Conservation (phyloP, 2,113 vertebrate genomes). For the Phoxinus phoxinus region DNA sequence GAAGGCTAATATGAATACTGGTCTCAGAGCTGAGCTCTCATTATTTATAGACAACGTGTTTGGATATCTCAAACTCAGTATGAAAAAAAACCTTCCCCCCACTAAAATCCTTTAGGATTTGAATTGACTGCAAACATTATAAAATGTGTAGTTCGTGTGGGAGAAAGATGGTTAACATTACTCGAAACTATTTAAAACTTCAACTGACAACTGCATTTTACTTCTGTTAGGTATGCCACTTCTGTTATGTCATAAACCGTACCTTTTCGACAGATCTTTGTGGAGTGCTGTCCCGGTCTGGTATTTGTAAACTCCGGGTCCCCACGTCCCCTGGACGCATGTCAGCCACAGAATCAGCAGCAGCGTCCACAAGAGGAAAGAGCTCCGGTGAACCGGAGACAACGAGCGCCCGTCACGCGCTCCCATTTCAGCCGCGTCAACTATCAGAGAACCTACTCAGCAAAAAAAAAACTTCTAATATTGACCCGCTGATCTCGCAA, state of each 20-base stretch:
- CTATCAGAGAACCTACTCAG: background rate
- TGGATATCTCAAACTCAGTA: background rate
- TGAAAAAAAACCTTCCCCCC: background rate
- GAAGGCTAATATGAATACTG: background rate
- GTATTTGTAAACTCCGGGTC: slow-evolving; percentile 76
- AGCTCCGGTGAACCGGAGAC: slow-evolving; percentile 65
- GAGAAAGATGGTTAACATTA: background rate
- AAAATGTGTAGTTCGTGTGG: background rate
- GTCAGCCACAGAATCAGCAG: slow-evolving; percentile 70
- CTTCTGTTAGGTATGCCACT: background rate
- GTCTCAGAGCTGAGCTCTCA: background rate
- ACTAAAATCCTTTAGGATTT: background rate
- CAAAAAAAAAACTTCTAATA: background rate
- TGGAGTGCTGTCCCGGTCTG: slow-evolving; percentile 64
- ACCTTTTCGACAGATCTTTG: slow-evolving; percentile 74
- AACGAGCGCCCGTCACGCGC: slow-evolving; percentile 62
- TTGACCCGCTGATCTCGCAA: background rate
- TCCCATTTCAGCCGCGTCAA: slow-evolving; percentile 69
- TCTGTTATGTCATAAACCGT: background rate
- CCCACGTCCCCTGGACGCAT: slow-evolving; percentile 74
- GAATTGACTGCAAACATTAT: background rate
- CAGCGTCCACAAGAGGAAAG: slow-evolving; percentile 63
- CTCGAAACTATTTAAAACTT: background rate
- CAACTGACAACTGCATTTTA: background rate
- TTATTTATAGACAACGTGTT: background rate